These are phyloP conservation scores for Psettodes erumei DNA, from an alignment of 2,113 vertebrate species.

Conservation along the genomic window DNA sequence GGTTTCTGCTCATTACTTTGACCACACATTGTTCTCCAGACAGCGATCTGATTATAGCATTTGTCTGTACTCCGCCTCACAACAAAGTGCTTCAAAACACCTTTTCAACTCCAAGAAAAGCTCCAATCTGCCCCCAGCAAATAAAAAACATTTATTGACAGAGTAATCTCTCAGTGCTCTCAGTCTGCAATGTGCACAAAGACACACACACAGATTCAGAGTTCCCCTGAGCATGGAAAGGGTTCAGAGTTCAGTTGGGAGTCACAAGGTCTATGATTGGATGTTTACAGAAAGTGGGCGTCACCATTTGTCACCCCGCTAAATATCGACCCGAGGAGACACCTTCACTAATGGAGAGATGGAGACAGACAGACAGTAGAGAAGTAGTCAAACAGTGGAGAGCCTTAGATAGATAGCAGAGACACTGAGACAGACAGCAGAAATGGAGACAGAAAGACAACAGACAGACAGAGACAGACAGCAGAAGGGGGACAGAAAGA, in stretches of 20 bases:
- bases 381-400: too few relatives aligned
- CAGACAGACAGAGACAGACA: not conserved
- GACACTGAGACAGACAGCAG: not conserved
- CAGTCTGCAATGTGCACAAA: conserved; percentile 8
- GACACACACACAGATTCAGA: conserved; percentile 14
- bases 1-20: conserved; percentile 69
- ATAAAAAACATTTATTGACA: conserved; percentile 78
- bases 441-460: not conserved
- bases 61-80: conserved; percentile 25
- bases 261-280: conserved; percentile 73
- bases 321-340: conserved; percentile 71
- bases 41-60: conserved; percentile 72
- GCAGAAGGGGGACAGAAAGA: not conserved
- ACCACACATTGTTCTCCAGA: conserved; percentile 64
- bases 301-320: conserved; percentile 46
- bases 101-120: conserved; percentile 65
- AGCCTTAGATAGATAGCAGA: too few relatives aligned
- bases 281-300: conserved; percentile 70
- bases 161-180: conserved; percentile 59
- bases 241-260: conserved; percentile 51
- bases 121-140: conserved; percentile 38
- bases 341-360: conserved; percentile 50
- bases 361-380: conserved; percentile 6
- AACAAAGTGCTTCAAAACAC: conserved; percentile 66
- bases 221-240: not conserved